Evolutionary conservation across 2,113 vertebrate genomes (phyloP).

Genomic region (Melanostigma gelatinosum): DNA sequence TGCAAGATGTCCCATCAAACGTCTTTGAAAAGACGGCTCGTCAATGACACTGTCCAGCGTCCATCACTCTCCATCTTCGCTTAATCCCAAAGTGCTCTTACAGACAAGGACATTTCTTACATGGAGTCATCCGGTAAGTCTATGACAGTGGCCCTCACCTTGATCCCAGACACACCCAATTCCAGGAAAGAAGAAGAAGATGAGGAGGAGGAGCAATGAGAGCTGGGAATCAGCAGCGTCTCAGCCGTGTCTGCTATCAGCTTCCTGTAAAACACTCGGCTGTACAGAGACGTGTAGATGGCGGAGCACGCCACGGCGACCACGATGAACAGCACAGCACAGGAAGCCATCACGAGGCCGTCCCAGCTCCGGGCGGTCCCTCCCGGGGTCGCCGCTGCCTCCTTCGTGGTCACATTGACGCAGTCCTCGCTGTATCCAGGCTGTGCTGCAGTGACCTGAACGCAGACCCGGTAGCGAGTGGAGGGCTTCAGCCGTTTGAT

Average conservation of each 20-base stretch:
- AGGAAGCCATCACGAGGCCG: constrained; percentile 77
- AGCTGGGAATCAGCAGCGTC: constrained; percentile 73
- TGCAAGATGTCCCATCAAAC: constrained; percentile 13
- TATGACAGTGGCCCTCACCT: constrained; percentile 91
- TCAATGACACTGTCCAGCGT: constrained; percentile 40
- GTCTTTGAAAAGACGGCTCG: constrained; percentile 26
- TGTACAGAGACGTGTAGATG: constrained; percentile 81
- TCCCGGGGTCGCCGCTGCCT: constrained; percentile 53
- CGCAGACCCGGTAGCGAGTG: constrained; percentile 90
- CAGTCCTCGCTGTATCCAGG: constrained; percentile 86
- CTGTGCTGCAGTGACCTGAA: constrained; percentile 84
- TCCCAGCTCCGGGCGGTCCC: constrained; percentile 70
- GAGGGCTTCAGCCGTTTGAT: constrained; percentile 89
- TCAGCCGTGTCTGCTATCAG: constrained; percentile 76
- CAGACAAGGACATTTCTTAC: constrained; percentile 54
- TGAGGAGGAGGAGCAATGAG: constrained; percentile 73
- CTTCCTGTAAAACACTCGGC: constrained; percentile 76
- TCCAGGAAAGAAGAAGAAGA: constrained; percentile 75
- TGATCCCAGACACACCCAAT: constrained; percentile 84
- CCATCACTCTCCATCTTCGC: constrained; percentile 33
- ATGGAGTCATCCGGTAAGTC: constrained; percentile 83
- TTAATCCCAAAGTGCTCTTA: constrained; percentile 47
- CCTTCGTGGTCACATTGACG: constrained; percentile 90
- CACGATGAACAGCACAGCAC: constrained; percentile 84
- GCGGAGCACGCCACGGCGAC: constrained; percentile 83